Percentiles rank a stretch among this genome's conserved stretches.
Evolutionary conservation across 2,113 vertebrate species (phyloP).

Genomic region (Cyprinodon brontotheroides): DNA sequence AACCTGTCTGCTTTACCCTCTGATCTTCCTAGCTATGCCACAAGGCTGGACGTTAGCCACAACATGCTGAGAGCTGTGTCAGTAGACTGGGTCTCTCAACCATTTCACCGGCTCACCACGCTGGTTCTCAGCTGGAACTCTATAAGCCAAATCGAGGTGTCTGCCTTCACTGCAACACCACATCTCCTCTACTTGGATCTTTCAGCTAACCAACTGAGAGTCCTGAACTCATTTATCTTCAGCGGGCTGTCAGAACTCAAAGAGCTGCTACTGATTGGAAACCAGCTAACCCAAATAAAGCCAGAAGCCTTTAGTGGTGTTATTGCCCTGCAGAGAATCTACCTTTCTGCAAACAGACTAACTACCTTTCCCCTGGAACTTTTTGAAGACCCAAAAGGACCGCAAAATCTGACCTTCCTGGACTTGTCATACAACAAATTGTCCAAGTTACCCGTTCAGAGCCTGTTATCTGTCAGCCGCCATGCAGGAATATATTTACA

Average conservation of each 20-base stretch:
- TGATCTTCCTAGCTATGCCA: constrained; percentile 79
- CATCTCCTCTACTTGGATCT: constrained; percentile 84
- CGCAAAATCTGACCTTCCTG: constrained; percentile 79
- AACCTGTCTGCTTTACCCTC: constrained; percentile 81
- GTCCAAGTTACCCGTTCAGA: constrained; percentile 77
- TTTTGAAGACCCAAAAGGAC: constrained; percentile 74
- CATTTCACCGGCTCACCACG: constrained; percentile 76
- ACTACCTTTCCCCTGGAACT: constrained; percentile 78
- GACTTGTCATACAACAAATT: constrained; percentile 85
- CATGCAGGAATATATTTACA: constrained; percentile 85
- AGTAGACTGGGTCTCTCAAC: constrained; percentile 76
- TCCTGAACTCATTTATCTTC: constrained; percentile 77
- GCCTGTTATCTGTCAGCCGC: constrained; percentile 76
- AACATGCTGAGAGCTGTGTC: constrained; percentile 79
- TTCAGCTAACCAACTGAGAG: constrained; percentile 83
- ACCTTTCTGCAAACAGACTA: constrained; percentile 83
- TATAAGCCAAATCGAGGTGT: constrained; percentile 74
- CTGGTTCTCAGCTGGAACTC: constrained; percentile 82
- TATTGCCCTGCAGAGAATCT: constrained; percentile 79
- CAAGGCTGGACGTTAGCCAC: constrained; percentile 85
- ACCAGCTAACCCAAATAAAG: constrained; percentile 78
- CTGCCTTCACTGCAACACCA: constrained; percentile 76
- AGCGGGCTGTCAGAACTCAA: constrained; percentile 78
- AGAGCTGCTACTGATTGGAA: constrained; percentile 85
- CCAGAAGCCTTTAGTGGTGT: constrained; percentile 78